Conservation (phyloP, 2,797 vertebrate genomes). For the Diplodus sargus region DNA sequence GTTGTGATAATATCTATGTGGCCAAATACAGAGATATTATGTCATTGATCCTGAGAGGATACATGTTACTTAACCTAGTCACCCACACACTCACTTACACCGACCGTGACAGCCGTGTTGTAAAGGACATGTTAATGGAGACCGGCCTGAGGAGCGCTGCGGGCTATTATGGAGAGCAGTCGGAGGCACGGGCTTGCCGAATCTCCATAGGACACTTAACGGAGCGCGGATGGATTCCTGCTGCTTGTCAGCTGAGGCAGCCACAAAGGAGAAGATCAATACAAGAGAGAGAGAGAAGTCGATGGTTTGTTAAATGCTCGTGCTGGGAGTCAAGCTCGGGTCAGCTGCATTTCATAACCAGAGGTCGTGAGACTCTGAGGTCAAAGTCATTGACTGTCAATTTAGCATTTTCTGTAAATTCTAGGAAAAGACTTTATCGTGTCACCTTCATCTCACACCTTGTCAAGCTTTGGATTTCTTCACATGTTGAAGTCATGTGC, state of each 20-base stretch:
- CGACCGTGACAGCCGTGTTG: slow-evolving; percentile 21
- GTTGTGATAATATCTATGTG: not conserved
- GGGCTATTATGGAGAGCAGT: slow-evolving; percentile 58
- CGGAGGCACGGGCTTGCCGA: slow-evolving; percentile 56
- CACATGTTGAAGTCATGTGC: not conserved
- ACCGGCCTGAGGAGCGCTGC: slow-evolving; percentile 40
- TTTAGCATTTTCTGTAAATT: slow-evolving; percentile 5
- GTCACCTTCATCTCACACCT: too few relatives aligned
- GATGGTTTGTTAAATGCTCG: slow-evolving; percentile 67
- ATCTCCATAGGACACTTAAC: slow-evolving; percentile 66
- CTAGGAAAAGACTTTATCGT: not conserved
- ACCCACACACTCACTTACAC: slow-evolving; percentile 3
- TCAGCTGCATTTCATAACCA: slow-evolving; percentile 64
- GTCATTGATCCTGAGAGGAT: not conserved
- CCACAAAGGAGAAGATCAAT: slow-evolving; percentile 72
- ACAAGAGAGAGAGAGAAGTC: slow-evolving; percentile 34
- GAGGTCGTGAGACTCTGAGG: slow-evolving; percentile 13
- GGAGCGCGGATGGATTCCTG: slow-evolving; percentile 58
- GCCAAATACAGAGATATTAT: not conserved
- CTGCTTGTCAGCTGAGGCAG: slow-evolving; percentile 62
- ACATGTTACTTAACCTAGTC: slow-evolving; percentile 6
- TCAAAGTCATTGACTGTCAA: not conserved
- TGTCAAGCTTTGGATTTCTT: not conserved
- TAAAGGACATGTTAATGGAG: slow-evolving; percentile 55
- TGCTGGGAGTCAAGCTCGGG: slow-evolving; percentile 54